Conservation (phyloP, 2,888 invertebrate genomes). For the Eilema griseolum region DNA sequence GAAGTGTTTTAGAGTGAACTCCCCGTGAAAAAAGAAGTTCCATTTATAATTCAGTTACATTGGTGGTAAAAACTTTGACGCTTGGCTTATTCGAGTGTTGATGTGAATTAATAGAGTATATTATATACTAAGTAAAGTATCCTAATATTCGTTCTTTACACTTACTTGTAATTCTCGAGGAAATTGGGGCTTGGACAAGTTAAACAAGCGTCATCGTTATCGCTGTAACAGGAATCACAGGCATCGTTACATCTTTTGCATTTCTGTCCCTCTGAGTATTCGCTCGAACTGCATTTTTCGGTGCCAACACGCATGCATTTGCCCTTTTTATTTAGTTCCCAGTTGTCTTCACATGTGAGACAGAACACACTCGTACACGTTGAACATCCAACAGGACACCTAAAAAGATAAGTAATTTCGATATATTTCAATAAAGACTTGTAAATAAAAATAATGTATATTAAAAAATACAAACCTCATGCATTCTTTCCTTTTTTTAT, state of each 20-base stretch:
- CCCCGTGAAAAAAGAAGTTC: neutral
- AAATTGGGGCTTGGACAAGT: conserved; percentile 92
- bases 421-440: conserved; percentile 20
- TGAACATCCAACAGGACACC: conserved; percentile 92
- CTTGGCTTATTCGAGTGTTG: neutral
- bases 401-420: conserved; percentile 46
- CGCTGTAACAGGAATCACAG: conserved; percentile 94
- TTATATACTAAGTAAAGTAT: neutral
- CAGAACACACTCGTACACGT: conserved; percentile 92
- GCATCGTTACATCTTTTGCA: conserved; percentile 92
- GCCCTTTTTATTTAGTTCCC: conserved; percentile 92
- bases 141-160: neutral
- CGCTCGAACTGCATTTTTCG: conserved; percentile 89
- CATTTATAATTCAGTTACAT: conserved; percentile 2
- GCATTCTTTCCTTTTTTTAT: conserved; percentile 93
- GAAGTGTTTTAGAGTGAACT: neutral
- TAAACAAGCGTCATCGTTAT: conserved; percentile 90
- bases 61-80: neutral
- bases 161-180: conserved; percentile 88
- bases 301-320: conserved; percentile 91
- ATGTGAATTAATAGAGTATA: neutral
- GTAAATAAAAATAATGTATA: conserved; percentile 22
- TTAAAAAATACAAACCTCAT: conserved; percentile 81
- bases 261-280: conserved; percentile 87
- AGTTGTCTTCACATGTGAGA: conserved; percentile 90